Conservation (phyloP, 2,888 invertebrate species). For the Zaprionus lineosus region DNA sequence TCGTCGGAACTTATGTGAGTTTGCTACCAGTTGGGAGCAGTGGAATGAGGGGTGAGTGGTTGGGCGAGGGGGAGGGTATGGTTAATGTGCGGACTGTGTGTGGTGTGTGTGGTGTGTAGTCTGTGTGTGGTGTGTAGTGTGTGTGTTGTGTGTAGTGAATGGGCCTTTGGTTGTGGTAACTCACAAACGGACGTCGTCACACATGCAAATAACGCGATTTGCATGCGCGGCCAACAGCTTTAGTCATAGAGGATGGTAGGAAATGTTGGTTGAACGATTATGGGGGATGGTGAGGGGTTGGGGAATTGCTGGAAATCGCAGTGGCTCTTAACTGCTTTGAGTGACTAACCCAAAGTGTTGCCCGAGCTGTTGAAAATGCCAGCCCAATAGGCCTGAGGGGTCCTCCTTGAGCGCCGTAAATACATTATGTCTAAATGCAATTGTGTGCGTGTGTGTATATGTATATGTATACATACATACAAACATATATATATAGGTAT, state of each 20-base stretch:
- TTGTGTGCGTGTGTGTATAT: too few relatives aligned
- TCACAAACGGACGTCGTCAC: constrained; percentile 8
- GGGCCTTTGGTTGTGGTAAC: constrained; percentile 4
- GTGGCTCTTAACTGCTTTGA: constrained; percentile 23
- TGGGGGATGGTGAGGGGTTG: neutral
- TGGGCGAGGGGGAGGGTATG: neutral
- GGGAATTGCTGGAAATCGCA: too few relatives aligned
- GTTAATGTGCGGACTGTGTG: too few relatives aligned
- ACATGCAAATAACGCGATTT: constrained; percentile 31
- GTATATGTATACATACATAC: too few relatives aligned
- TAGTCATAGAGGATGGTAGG: too few relatives aligned
- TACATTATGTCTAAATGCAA: too few relatives aligned
- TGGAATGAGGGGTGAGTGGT: constrained; percentile 4
- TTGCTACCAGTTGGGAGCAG: too few relatives aligned
- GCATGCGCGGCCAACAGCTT: constrained; percentile 34
- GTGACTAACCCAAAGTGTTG: constrained; percentile 54
- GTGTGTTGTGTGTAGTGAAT: too few relatives aligned
- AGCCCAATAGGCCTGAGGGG: constrained; percentile 19
- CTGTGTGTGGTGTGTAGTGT: too few relatives aligned
- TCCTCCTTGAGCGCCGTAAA: too few relatives aligned
- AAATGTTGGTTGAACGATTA: neutral
- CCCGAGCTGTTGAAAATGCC: constrained; percentile 43
- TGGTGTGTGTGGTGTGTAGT: too few relatives aligned
- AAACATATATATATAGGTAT: neutral
- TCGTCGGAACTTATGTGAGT: constrained; percentile 22